These are phyloP conservation scores for Toxotes lorentzi DNA, from an alignment of 2,797 vertebrate species.

Conservation along the genomic window DNA sequence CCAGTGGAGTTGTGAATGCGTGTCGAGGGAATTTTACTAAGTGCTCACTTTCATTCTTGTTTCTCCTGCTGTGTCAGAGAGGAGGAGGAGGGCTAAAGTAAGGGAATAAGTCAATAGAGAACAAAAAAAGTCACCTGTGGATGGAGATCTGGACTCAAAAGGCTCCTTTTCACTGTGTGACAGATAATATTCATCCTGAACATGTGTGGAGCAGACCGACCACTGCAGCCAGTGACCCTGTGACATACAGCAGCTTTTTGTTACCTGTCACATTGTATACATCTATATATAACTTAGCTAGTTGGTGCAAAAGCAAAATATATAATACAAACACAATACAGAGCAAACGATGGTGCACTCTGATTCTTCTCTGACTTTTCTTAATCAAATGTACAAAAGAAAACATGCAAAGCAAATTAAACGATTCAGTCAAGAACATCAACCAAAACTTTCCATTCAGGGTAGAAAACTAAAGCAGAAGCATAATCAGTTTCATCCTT, in stretches of 20 bases:
- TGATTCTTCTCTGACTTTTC: background rate
- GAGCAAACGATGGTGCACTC: background rate
- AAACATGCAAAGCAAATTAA: background rate
- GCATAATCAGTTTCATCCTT: background rate
- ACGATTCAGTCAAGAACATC: background rate
- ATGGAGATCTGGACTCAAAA: slow-evolving; percentile 49
- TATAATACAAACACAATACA: background rate
- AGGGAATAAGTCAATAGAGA: slow-evolving; percentile 51
- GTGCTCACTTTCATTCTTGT: slow-evolving; percentile 42
- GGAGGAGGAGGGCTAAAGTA: slow-evolving; percentile 11
- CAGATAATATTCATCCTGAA: slow-evolving; percentile 19
- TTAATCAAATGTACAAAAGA: background rate
- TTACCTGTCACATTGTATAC: background rate
- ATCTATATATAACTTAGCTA: background rate
- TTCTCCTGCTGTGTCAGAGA: slow-evolving; percentile 38
- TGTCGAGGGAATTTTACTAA: slow-evolving; percentile 55
- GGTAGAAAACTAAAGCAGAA: background rate
- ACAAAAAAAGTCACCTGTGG: slow-evolving; percentile 55
- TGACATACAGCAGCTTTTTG: background rate
- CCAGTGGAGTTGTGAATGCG: slow-evolving; percentile 57
- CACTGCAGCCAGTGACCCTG: background rate
- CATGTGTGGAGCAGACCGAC: background rate
- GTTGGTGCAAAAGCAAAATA: background rate
- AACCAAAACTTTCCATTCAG: background rate
- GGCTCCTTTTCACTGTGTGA: slow-evolving; percentile 32